Percentiles rank a stretch among this genome's conserved stretches.
These are phyloP conservation scores for Podocnemis expansa DNA, from an alignment of 2,113 vertebrate genomes.

Conservation along the genomic window DNA sequence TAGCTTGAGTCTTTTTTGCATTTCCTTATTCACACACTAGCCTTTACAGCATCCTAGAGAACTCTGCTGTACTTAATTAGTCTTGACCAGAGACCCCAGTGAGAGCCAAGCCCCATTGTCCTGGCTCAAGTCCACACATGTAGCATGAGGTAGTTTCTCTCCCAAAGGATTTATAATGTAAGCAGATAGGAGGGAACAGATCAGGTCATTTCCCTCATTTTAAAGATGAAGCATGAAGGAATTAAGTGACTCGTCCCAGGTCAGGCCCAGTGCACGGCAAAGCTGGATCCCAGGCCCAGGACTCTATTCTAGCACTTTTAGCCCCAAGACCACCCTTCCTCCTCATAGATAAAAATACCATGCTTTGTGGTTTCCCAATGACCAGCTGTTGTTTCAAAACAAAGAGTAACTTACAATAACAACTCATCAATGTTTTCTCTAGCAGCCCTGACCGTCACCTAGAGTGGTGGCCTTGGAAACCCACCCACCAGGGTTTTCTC, in stretches of 20 bases:
- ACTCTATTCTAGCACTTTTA: neutral
- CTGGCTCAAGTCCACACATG: no score
- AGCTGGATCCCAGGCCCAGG: fast-evolving
- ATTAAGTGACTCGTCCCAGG: neutral
- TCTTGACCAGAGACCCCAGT: no score
- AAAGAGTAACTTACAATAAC: neutral
- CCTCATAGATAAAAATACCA: fast-evolving
- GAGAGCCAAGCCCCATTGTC: no score
- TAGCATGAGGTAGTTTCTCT: neutral
- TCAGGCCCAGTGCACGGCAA: neutral
- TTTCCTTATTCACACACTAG: neutral
- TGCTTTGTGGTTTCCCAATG: fast-evolving
- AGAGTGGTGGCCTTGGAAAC: neutral
- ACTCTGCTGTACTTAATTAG: neutral
- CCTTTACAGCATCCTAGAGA: neutral
- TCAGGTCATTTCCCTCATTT: neutral
- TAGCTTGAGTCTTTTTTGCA: neutral
- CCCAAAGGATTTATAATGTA: neutral
- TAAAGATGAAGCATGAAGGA: neutral
- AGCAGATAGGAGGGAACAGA: neutral
- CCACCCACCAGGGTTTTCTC: neutral
- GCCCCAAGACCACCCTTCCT: neutral
- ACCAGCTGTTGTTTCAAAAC: neutral
- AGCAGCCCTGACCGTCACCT: neutral
- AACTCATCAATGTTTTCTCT: neutral